phyloP scores from a whole-genome alignment of 2,888 invertebrate species.

The Rutpela maculata region DNA sequence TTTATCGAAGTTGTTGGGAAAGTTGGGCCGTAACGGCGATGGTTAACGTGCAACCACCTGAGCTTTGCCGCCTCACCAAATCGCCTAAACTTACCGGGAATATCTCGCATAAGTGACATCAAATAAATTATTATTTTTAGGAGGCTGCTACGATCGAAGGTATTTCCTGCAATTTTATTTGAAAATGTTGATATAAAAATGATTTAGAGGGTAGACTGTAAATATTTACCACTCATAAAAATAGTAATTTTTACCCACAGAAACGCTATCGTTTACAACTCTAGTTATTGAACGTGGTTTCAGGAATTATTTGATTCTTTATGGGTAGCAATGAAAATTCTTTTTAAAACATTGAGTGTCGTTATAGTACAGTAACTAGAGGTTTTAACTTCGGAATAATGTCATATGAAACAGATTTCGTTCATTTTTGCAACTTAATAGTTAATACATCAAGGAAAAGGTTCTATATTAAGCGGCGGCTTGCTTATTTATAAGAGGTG shows the following conservation, averaged over 20 bases:
- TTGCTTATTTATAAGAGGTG: too few relatives aligned
- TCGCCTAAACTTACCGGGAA: constrained; percentile 52
- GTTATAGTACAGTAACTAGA: too few relatives aligned
- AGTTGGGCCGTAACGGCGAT: constrained; percentile 54
- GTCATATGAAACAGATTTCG: too few relatives aligned
- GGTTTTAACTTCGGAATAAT: too few relatives aligned
- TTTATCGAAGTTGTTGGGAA: constrained; percentile 59
- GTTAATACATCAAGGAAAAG: too few relatives aligned
- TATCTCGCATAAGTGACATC: constrained; percentile 50
- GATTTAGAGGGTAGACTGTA: constrained; percentile 8
- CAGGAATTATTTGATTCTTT: background rate
- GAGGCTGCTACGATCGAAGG: constrained; percentile 31
- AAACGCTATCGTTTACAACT: background rate
- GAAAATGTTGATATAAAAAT: constrained; percentile 44
- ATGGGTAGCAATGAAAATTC: too few relatives aligned
- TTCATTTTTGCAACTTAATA: too few relatives aligned
- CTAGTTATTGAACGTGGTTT: background rate
- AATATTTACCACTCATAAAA: constrained; percentile 8
- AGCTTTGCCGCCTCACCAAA: constrained; percentile 56
- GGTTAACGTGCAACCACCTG: constrained; percentile 61
- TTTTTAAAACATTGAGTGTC: too few relatives aligned
- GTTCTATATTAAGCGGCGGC: too few relatives aligned
- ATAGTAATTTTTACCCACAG: background rate
- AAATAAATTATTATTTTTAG: constrained; percentile 52
- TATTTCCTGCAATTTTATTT: constrained; percentile 46